A percentile compares a stretch with the other conserved stretches of the same genome.
Evolutionary conservation across 1,140 invertebrate genomes (phyloP).

Genomic region (Micrasema minimum): DNA sequence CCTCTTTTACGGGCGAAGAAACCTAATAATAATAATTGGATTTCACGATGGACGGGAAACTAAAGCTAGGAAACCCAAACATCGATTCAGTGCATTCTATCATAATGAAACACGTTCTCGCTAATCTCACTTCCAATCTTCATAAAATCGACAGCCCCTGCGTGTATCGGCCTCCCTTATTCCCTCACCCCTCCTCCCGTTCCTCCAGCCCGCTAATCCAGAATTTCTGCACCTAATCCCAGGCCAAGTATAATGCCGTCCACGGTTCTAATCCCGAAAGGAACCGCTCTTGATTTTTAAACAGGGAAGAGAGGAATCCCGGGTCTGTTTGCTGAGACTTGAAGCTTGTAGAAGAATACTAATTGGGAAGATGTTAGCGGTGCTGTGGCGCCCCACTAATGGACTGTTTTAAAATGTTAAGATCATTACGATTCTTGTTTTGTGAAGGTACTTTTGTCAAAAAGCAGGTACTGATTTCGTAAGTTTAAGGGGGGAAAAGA

Average conservation of each 20-base stretch:
- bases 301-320: constrained; percentile 41
- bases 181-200: constrained; percentile 27
- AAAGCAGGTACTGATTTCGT: no score
- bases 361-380: background rate
- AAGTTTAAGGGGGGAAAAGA: no score
- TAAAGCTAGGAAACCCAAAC: background rate
- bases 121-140: constrained; percentile 51
- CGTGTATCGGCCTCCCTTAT: constrained; percentile 36
- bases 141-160: constrained; percentile 49
- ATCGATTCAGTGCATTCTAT: constrained; percentile 21
- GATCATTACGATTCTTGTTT: constrained; percentile 39
- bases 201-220: constrained; percentile 44
- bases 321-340: constrained; percentile 12
- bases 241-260: constrained; percentile 51
- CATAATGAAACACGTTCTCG: constrained; percentile 35
- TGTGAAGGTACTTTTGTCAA: no score
- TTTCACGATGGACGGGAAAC: no score
- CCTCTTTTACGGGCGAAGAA: no score
- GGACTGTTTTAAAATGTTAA: constrained; percentile 6
- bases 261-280: constrained; percentile 46
- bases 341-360: constrained; percentile 20
- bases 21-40: no score
- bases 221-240: constrained; percentile 54
- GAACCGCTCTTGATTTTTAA: constrained; percentile 53
- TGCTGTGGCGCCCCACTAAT: background rate